Evolutionary conservation across 2,888 invertebrate species (phyloP).

Genomic region (Portevinia maculata): DNA sequence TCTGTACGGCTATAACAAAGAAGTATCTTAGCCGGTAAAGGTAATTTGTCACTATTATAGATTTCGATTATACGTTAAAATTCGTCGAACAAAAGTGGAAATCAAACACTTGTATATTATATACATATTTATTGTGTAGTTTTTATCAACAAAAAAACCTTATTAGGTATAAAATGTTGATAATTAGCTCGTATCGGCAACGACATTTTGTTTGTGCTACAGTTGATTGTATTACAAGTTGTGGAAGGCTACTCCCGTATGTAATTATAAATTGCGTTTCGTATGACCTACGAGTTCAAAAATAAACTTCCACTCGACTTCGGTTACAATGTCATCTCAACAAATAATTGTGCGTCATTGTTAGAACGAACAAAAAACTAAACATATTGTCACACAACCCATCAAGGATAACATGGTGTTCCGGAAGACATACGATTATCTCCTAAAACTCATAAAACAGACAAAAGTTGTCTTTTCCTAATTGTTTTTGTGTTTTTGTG

Average conservation of each 20-base stretch:
- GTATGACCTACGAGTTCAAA: constrained; percentile 18
- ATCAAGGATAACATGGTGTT: constrained; percentile 39
- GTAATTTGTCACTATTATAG: too few relatives aligned
- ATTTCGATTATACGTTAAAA: too few relatives aligned
- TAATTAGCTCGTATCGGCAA: too few relatives aligned
- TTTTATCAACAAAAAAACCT: too few relatives aligned
- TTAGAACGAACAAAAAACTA: constrained; percentile 1
- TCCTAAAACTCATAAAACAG: constrained; percentile 25
- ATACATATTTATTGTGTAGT: too few relatives aligned
- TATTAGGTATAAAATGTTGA: too few relatives aligned
- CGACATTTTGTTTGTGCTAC: background rate
- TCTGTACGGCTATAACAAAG: too few relatives aligned
- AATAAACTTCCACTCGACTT: constrained; percentile 19
- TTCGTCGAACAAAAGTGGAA: too few relatives aligned
- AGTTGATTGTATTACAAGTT: background rate
- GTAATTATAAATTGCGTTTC: background rate
- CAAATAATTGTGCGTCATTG: background rate
- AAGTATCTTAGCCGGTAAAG: too few relatives aligned
- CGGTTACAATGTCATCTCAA: constrained; percentile 9
- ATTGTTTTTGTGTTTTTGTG: background rate
- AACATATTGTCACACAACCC: constrained; percentile 22
- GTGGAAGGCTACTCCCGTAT: background rate
- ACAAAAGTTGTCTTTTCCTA: constrained; percentile 12
- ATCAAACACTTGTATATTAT: too few relatives aligned
- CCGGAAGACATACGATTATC: background rate